Base-by-base conservation (phyloP, 2,888 invertebrate species). In the Nasonia oneida region DNA sequence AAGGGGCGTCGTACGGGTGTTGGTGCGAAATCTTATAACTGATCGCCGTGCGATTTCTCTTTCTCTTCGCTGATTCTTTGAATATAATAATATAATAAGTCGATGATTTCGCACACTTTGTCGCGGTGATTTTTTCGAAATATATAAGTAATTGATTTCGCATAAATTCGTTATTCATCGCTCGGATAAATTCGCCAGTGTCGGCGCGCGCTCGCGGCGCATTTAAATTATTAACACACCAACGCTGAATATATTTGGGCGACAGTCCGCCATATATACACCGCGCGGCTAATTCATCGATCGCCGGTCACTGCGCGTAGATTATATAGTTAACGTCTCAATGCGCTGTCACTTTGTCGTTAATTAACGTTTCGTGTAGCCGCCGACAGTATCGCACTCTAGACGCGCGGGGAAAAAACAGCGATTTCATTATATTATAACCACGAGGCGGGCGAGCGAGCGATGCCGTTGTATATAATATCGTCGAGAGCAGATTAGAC, bases 1-100 rank as follows among this genome's bases (percentile, higher is more conserved):
- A 93, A 92, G 92, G 90, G 91, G 91, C 92, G 91, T 91, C 90
- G 90, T 90, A 90, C 90, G 90, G 90, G 92, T 91, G 92, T 92
- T 92, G 88, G 92, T 91, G 92, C 92, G 91, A 91, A 92, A 92
- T 91, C 90, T 90, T 89, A 90, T 90, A 90, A 87, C 89, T 89
- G 88, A 83, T 87, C 87, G 86, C 87, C 74, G 71, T 76, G 18
- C 39, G 57, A 64, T 70, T 77, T 71, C 71, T 67, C 80, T 79
- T 12, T 10, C 14, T 57, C 57, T 0, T 29, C 29, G 29, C 1
- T 33, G 2, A 33, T 64, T 64, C 10, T 37, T 37, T 5, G 37
- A 37, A 37, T 3, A 5, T 37, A 37, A 37, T 37, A 37, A 37
- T 37, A 29, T 29, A 29, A 29, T 29, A 29, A 29, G 57, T 61